A percentile compares a stretch with the other conserved stretches of the same genome.
Conservation (phyloP, 92 coral and sea anemone genomes). For the Porites lobata region DNA sequence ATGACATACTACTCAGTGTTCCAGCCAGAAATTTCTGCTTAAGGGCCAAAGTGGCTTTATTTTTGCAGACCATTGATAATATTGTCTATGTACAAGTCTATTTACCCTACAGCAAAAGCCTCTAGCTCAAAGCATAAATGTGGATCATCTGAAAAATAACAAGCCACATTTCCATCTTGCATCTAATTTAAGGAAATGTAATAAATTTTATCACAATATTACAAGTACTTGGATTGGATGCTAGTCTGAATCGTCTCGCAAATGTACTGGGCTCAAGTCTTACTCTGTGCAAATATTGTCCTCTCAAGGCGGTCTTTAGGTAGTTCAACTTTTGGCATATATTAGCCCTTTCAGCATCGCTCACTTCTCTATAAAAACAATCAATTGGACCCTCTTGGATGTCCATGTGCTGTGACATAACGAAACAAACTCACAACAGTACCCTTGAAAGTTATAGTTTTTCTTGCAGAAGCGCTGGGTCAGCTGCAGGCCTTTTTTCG, state of each 20-base stretch:
- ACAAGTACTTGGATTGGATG: too few species aligned
- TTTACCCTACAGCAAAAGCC: too few species aligned
- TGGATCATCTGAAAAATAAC: too few species aligned
- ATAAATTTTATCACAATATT: too few species aligned
- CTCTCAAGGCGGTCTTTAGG: slow-evolving; percentile 7
- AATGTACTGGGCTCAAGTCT: slow-evolving; percentile 4
- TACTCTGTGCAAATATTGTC: background rate
- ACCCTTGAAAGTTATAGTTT: slow-evolving; percentile 55
- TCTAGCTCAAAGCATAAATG: too few species aligned
- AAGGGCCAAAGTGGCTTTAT: too few species aligned
- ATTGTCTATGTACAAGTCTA: too few species aligned
- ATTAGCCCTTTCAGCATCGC: slow-evolving; percentile 1
- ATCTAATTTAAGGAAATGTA: too few species aligned
- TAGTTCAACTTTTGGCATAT: slow-evolving; percentile 18
- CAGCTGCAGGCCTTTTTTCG: background rate
- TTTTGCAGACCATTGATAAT: too few species aligned
- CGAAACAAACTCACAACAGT: slow-evolving; percentile 33
- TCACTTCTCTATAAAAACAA: background rate
- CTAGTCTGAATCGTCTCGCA: background rate
- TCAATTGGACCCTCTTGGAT: background rate
- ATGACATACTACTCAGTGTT: too few species aligned
- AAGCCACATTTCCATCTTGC: too few species aligned
- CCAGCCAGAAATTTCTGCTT: too few species aligned
- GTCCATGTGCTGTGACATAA: background rate
- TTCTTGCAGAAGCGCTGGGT: slow-evolving; percentile 36